phyloP scores from a whole-genome alignment of 2,888 invertebrate genomes.

The Lasioglossum morio region DNA sequence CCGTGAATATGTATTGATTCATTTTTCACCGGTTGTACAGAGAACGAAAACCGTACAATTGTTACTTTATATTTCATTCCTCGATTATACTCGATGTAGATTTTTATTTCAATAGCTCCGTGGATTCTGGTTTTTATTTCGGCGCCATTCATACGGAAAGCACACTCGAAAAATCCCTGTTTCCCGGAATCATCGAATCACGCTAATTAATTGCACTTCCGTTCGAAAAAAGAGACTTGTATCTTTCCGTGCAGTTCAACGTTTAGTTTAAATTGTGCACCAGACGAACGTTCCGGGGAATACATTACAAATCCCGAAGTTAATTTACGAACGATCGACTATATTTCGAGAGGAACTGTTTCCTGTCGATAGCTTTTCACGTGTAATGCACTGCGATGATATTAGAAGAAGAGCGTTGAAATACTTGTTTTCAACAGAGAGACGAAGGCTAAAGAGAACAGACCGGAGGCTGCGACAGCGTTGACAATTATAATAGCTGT shows the following conservation, averaged over 20 bases:
- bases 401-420: not conserved
- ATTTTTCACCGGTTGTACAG: not conserved
- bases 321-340: not conserved
- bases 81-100: not conserved
- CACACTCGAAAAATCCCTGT: not conserved
- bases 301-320: too few species aligned
- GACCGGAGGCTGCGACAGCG: not conserved
- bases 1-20: not conserved
- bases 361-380: not conserved
- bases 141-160: not conserved
- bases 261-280: not conserved
- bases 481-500: slow-evolving; percentile 28
- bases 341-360: not conserved
- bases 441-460: not conserved
- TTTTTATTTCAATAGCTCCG: not conserved
- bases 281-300: too few species aligned
- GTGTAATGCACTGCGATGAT: not conserved
- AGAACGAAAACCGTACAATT: not conserved
- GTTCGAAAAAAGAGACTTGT: not conserved
- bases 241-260: not conserved
- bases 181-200: not conserved
- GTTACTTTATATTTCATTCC: too few species aligned
- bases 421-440: not conserved
- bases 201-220: not conserved
- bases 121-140: not conserved